Evolutionary conservation across 2,113 vertebrate genomes (phyloP).

Genomic region (Anhinga anhinga): DNA sequence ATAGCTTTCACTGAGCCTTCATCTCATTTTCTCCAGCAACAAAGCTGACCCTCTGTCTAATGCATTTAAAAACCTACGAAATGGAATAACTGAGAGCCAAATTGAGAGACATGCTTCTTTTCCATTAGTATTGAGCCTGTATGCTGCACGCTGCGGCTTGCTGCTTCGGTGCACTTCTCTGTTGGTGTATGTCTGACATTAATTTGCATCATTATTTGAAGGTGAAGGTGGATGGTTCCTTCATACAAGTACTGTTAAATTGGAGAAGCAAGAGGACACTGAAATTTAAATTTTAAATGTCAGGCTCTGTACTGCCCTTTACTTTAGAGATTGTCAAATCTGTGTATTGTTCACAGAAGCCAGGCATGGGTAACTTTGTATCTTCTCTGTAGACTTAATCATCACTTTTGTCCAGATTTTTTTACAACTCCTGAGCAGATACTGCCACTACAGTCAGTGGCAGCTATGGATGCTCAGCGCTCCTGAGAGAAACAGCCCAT

Average conservation of each 20-base stretch:
- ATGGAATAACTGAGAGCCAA: background rate
- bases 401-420: background rate
- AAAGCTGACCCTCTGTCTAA: background rate
- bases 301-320: background rate
- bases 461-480: background rate
- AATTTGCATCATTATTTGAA: background rate
- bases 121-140: background rate
- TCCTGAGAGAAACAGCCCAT: background rate
- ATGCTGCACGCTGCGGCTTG: constrained; percentile 2
- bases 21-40: background rate
- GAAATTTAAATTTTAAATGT: background rate
- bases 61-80: background rate
- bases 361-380: background rate
- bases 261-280: background rate
- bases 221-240: constrained; percentile 27
- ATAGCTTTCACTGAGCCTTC: background rate
- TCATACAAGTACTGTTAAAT: constrained; percentile 7
- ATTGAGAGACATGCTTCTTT: background rate
- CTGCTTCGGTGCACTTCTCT: background rate
- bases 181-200: background rate
- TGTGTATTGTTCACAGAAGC: background rate
- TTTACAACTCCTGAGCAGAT: background rate
- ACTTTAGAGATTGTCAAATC: background rate
- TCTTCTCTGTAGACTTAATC: background rate
- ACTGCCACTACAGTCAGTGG: background rate